Evolutionary conservation across 2,888 invertebrate genomes (phyloP).

Genomic region (Ischnus inquisitorius): DNA sequence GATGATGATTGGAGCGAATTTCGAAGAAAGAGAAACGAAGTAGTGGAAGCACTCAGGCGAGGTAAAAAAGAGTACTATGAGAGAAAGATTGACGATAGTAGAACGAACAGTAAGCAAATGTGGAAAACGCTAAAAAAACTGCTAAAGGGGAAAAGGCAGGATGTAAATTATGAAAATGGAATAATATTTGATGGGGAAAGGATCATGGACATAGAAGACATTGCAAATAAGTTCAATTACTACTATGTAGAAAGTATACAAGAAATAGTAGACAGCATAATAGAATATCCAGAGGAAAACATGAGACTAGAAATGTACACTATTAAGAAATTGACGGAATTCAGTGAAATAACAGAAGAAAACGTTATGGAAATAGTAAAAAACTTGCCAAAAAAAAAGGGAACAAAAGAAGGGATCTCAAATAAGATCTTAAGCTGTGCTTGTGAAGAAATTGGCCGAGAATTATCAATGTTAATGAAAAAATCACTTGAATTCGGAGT

Average conservation of each 20-base stretch:
- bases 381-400: slow-evolving; percentile 14
- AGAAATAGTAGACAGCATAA: too few relatives aligned
- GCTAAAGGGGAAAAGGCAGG: neutral
- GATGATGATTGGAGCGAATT: neutral
- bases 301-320: too few relatives aligned
- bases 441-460: too few relatives aligned
- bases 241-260: too few relatives aligned
- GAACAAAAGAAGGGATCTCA: slow-evolving; percentile 14
- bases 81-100: neutral
- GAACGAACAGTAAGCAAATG: slow-evolving; percentile 1
- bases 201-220: neutral
- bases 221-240: neutral
- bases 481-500: too few relatives aligned
- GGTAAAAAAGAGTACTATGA: slow-evolving; percentile 1
- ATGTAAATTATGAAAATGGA: neutral
- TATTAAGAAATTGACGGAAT: neutral
- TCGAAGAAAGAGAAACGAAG: slow-evolving; percentile 13
- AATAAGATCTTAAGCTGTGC: slow-evolving; percentile 7
- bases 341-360: neutral
- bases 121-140: slow-evolving; percentile 17
- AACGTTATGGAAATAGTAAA: neutral
- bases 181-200: neutral
- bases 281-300: too few relatives aligned
- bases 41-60: neutral
- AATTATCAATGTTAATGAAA: too few relatives aligned